A percentile compares a stretch with the other conserved stretches of the same genome.
Conservation (phyloP, 2,888 invertebrate genomes). For the Cremastobaeus sp. region DNA sequence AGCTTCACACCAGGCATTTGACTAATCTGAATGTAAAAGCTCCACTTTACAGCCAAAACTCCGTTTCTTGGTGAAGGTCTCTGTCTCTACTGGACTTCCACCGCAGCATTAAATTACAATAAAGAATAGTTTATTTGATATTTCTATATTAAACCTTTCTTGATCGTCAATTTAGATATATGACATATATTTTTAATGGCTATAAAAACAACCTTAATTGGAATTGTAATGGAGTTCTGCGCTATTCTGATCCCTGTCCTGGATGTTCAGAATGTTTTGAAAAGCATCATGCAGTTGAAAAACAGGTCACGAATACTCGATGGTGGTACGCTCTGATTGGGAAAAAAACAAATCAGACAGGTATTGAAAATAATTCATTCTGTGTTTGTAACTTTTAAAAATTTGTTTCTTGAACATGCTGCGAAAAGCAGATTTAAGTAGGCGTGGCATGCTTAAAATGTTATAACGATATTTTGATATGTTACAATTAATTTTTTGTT, state of each 20-base stretch:
- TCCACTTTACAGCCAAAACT: too few relatives aligned
- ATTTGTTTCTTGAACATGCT: conserved; percentile 48
- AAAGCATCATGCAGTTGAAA: conserved; percentile 72
- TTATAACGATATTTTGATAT: too few relatives aligned
- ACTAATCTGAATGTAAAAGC: too few relatives aligned
- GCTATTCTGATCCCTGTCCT: conserved; percentile 87
- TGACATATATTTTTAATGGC: conserved; percentile 87
- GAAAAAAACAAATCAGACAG: conserved; percentile 67
- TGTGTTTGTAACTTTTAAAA: not conserved
- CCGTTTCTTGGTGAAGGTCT: too few relatives aligned
- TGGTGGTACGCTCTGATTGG: conserved; percentile 80
- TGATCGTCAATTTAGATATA: conserved; percentile 81
- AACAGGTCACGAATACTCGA: conserved; percentile 68
- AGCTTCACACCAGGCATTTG: too few relatives aligned
- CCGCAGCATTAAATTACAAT: too few relatives aligned
- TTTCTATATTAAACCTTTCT: too few relatives aligned
- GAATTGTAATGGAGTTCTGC: conserved; percentile 85
- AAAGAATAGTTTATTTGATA: not conserved
- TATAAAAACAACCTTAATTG: conserved; percentile 83
- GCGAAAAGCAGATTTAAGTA: too few relatives aligned
- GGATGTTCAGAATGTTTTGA: conserved; percentile 88
- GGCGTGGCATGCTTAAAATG: too few relatives aligned
- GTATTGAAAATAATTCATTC: conserved; percentile 31
- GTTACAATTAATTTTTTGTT: too few relatives aligned
- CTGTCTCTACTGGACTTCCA: too few relatives aligned